Evolutionary conservation across 2,888 invertebrate genomes (phyloP).

Genomic region (Sepioteuthis lessoniana): DNA sequence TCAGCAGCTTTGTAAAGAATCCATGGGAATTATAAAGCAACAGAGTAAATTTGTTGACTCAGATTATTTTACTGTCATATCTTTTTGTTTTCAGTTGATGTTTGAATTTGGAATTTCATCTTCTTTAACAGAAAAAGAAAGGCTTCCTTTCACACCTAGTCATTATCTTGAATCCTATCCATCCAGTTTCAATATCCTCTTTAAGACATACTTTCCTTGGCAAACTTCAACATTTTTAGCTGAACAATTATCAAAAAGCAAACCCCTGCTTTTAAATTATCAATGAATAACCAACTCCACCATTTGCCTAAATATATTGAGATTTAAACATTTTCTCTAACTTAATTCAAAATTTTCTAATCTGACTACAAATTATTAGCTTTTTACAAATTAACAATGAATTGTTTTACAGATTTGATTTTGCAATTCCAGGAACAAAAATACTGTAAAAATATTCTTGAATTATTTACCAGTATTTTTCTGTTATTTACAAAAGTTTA

Average conservation of each 20-base stretch:
- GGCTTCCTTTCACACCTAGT: background rate
- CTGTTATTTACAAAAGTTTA: no score
- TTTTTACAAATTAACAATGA: no score
- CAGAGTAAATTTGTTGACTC: background rate
- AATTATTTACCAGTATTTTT: no score
- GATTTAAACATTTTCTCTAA: no score
- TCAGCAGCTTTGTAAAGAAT: background rate
- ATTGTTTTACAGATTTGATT: no score
- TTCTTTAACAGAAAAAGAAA: background rate
- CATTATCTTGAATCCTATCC: background rate
- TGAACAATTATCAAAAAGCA: background rate
- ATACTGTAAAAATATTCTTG: no score
- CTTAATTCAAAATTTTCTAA: no score
- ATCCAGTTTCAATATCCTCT: background rate
- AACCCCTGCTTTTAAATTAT: background rate
- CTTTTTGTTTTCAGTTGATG: background rate
- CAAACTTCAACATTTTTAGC: background rate
- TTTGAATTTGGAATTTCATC: background rate
- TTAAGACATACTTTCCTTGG: background rate
- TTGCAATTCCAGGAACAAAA: no score
- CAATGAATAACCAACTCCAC: no score
- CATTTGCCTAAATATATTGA: no score
- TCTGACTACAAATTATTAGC: no score
- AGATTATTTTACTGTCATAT: background rate
- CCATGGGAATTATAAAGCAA: background rate